phyloP scores from a whole-genome alignment of 2,113 vertebrate species.

The Athene noctua region DNA sequence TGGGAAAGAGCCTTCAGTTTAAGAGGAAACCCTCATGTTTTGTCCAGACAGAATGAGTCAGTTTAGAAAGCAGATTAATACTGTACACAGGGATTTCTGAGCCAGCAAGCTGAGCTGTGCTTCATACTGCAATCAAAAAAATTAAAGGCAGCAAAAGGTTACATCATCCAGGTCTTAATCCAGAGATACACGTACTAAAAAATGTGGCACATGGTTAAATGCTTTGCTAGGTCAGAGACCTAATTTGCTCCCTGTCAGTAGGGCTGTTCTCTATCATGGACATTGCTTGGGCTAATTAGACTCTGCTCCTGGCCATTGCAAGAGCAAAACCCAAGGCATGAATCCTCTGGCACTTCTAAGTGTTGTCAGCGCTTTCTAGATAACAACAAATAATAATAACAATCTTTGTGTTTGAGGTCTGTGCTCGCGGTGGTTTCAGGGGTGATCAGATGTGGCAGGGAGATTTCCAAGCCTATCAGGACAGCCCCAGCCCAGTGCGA shows the following conservation, averaged over 20 bases:
- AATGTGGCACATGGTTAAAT: conserved; percentile 24
- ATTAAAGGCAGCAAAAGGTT: conserved; percentile 34
- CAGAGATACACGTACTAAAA: not conserved
- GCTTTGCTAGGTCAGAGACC: conserved; percentile 61
- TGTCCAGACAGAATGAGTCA: not conserved
- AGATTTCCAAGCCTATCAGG: not conserved
- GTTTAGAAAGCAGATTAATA: not conserved
- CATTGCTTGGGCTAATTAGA: conserved; percentile 41
- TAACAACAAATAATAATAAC: conserved; percentile 44
- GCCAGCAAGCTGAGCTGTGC: not conserved
- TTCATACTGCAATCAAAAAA: conserved; percentile 33
- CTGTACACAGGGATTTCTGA: not conserved
- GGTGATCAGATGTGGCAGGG: conserved; percentile 26
- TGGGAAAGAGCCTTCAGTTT: not conserved
- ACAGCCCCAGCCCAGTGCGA: not conserved
- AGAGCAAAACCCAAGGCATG: conserved; percentile 37
- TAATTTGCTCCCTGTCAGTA: conserved; percentile 58
- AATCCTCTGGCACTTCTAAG: conserved; percentile 35
- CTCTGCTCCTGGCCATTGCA: conserved; percentile 39
- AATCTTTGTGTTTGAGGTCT: conserved; percentile 39
- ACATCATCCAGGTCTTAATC: conserved; percentile 42
- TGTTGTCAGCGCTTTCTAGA: not conserved
- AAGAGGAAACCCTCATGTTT: not conserved
- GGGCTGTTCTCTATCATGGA: conserved; percentile 16
- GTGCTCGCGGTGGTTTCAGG: not conserved